Base-by-base conservation (phyloP, 92 coral and sea anemone species). In the Paragorgia papillata region DNA sequence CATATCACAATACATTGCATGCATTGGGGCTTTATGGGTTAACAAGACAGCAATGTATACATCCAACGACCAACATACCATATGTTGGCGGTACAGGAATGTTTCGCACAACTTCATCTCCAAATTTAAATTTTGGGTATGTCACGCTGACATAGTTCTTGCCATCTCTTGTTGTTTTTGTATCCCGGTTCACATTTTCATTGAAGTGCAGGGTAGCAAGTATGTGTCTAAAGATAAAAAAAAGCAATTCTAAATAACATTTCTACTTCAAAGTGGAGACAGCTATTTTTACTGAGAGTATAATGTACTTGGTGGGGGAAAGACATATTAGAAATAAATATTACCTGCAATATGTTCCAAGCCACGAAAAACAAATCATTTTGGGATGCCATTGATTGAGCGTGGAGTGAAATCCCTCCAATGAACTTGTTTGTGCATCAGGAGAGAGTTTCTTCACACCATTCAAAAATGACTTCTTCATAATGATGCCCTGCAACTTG, bases 171-270 rank as follows among this genome's bases (percentile, higher is more conserved):
- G 73, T 65, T 65, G 53, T 65, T 40, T 65, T 65, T 17, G 30
- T 20, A 20, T 10, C 22, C 30, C 73, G 51, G 30, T 40, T 37
- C 54, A 41, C 54, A 65, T 65, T 65, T 7, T 65, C 73, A 65
- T 65, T 65, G 73, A 65, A 65, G 24, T 65, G 73, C 27, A 65
- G 73, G 73, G 54, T 65, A 40, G 73, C 73, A 65, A 65, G 73
- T 18, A 35, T 65, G 32, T 65, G 73, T 34, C 73, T 65, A 37
- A 65, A 65, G 44, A n/a, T n/a, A n/a, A n/a, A n/a, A n/a, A n/a
- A n/a, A n/a, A n/a, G n/a, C n/a, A n/a, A n/a, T n/a, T n/a, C 8
- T 20, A 55, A 55, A 55, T 10, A 55, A 55, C 19, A 55, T 19
- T 55, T 55, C 61, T 55, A 55, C 61, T 55, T 55, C 61, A 55